A percentile compares a stretch with the other conserved stretches of the same genome.
Conservation (phyloP, 2,888 invertebrate genomes). For the Tipula vernalis region DNA sequence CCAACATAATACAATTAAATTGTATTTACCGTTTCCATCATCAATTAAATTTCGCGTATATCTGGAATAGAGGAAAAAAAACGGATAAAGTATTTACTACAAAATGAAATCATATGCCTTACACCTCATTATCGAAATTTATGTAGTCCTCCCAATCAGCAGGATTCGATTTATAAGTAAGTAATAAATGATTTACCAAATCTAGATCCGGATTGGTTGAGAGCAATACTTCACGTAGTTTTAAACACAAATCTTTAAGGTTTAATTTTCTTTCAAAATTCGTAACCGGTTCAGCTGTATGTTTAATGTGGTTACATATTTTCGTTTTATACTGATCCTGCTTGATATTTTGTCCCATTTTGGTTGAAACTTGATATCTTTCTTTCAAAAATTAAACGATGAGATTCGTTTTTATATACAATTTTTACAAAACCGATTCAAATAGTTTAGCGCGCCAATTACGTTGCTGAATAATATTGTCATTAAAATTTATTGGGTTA, state of each 20-base stretch:
- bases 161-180: background rate
- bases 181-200: background rate
- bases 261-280: background rate
- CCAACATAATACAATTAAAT: constrained; percentile 97
- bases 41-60: constrained; percentile 96
- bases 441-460: too few species aligned
- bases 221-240: background rate
- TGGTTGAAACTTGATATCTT: too few species aligned
- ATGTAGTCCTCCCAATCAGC: background rate
- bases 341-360: too few species aligned
- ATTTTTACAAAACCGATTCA: too few species aligned
- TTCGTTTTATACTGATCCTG: too few species aligned
- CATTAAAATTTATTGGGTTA: too few species aligned
- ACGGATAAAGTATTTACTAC: too few species aligned
- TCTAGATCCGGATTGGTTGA: background rate
- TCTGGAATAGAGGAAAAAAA: constrained; percentile 35
- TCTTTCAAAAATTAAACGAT: too few species aligned
- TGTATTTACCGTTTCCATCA: constrained; percentile 92
- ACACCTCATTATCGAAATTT: background rate
- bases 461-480: too few species aligned
- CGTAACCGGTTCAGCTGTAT: background rate
- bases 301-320: background rate
- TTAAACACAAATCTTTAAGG: background rate
- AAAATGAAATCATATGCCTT: too few species aligned
- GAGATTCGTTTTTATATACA: too few species aligned